Evolutionary conservation across 2,888 invertebrate genomes (phyloP).

Genomic region (Plagiodera versicolora): DNA sequence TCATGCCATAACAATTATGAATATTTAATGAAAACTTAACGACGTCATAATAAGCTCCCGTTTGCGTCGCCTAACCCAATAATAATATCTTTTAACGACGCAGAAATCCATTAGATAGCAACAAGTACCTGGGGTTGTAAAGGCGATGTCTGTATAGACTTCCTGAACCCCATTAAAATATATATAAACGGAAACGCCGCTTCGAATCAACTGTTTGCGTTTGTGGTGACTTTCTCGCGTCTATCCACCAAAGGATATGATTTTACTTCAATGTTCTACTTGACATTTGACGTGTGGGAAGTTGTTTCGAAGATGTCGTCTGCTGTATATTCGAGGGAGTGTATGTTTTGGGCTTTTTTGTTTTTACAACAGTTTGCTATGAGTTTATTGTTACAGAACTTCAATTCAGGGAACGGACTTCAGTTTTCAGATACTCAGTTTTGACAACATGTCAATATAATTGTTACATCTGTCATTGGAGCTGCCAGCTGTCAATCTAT

Average conservation of each 20-base stretch:
- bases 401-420: no score
- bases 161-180: not conserved
- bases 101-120: not conserved
- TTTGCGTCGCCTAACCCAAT: not conserved
- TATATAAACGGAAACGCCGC: not conserved
- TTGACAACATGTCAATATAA: no score
- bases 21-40: not conserved
- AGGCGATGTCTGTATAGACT: not conserved
- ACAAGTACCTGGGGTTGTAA: not conserved
- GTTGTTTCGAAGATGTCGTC: no score
- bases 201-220: not conserved
- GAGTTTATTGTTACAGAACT: no score
- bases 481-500: no score
- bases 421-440: no score
- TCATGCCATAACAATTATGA: not conserved
- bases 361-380: no score
- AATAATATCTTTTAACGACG: not conserved
- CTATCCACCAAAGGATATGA: not conserved
- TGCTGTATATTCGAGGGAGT: no score
- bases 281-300: no score
- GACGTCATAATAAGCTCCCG: not conserved
- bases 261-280: not conserved
- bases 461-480: no score
- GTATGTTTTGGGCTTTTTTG: no score
- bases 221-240: not conserved